These are phyloP conservation scores for Hirtodrosophila cameraria DNA, from an alignment of 2,888 invertebrate genomes.

Conservation along the genomic window DNA sequence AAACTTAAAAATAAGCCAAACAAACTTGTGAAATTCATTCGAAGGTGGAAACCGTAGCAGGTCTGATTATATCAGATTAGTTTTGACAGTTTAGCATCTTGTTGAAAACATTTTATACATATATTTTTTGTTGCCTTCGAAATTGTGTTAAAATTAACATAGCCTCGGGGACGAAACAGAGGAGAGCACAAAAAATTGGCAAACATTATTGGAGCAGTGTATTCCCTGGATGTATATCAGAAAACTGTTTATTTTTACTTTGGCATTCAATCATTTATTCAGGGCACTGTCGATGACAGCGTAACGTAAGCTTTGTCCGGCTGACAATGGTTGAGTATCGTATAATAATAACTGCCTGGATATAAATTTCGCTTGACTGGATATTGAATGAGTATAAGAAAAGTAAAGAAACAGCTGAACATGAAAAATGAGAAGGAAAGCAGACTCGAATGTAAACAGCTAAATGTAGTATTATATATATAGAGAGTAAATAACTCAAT, in stretches of 20 bases:
- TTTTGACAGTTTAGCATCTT: slow-evolving; percentile 3
- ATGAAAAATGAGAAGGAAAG: slow-evolving; percentile 6
- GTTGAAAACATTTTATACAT: background rate
- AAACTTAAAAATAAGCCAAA: no score
- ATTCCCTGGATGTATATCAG: slow-evolving; percentile 40
- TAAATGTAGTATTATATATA: slow-evolving; percentile 1
- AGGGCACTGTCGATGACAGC: slow-evolving; percentile 33
- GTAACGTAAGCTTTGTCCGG: slow-evolving; percentile 1
- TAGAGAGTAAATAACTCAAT: no score
- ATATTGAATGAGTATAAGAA: slow-evolving; percentile 29
- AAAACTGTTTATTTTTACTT: slow-evolving; percentile 54
- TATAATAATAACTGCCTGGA: slow-evolving; percentile 39
- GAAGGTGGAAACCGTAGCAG: no score
- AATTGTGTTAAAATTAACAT: slow-evolving; percentile 41
- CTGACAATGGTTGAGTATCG: slow-evolving; percentile 7
- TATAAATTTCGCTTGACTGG: slow-evolving; percentile 33
- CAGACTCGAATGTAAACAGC: background rate
- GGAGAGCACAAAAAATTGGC: slow-evolving; percentile 23
- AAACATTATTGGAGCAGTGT: slow-evolving; percentile 26
- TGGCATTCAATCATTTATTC: slow-evolving; percentile 48
- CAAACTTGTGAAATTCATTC: no score
- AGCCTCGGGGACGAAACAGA: slow-evolving; percentile 16
- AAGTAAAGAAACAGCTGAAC: background rate
- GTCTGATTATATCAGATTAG: slow-evolving; percentile 13
- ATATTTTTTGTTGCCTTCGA: slow-evolving; percentile 3